A percentile compares a stretch with the other conserved stretches of the same genome.
Evolutionary conservation across 1,140 invertebrate species (phyloP).

Genomic region (Apis dorsata): DNA sequence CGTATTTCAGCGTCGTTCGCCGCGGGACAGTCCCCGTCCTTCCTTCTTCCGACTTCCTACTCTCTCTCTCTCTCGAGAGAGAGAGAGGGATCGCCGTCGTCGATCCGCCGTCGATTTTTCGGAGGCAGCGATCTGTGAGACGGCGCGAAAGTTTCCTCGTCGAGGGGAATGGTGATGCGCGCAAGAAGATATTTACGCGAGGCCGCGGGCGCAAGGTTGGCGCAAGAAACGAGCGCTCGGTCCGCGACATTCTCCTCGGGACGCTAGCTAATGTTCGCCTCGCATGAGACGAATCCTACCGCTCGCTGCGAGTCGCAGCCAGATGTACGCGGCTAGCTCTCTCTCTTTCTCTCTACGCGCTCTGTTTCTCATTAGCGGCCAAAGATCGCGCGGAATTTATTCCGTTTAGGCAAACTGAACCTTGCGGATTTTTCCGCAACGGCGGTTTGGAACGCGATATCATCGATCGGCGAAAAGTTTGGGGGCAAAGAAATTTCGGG

Average conservation of each 20-base stretch:
- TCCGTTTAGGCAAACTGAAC: background rate
- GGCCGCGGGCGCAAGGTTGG: constrained; percentile 52
- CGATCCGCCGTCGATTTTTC: constrained; percentile 29
- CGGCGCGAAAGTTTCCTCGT: constrained; percentile 21
- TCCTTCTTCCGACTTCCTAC: constrained; percentile 24
- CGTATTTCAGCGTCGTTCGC: constrained; percentile 69
- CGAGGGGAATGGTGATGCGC: constrained; percentile 53
- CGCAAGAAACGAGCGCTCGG: constrained; percentile 63
- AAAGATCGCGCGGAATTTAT: background rate
- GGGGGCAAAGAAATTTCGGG: constrained; percentile 4
- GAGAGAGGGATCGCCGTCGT: background rate
- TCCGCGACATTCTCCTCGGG: constrained; percentile 64
- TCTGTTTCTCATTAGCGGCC: background rate
- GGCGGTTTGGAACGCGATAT: background rate
- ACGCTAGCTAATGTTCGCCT: constrained; percentile 67
- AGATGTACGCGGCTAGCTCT: background rate
- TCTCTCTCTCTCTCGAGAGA: background rate
- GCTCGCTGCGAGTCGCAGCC: background rate
- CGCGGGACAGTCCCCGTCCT: constrained; percentile 58
- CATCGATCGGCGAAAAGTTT: background rate
- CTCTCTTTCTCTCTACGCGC: constrained; percentile 7
- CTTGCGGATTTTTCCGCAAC: too few relatives aligned
- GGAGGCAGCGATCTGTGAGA: constrained; percentile 30
- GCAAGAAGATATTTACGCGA: constrained; percentile 64
- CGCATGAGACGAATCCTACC: constrained; percentile 61